Base-by-base conservation (phyloP, 2,888 invertebrate species). In the Apamea anceps region DNA sequence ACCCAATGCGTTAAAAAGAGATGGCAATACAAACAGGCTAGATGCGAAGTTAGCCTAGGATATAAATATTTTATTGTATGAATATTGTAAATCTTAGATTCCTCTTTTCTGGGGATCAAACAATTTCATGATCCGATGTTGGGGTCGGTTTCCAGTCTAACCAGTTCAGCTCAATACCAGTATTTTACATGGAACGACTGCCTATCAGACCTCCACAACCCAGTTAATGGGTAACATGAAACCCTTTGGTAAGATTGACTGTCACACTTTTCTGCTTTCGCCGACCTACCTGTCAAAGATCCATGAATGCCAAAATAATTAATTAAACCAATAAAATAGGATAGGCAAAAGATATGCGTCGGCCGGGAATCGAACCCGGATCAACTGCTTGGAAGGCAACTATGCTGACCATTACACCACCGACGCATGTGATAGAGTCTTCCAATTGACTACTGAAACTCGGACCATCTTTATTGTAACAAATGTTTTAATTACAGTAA, bases 331-430 rank as follows among this genome's bases (percentile, higher is more conserved):
- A 42, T 42, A 42, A 42, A 42, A 7, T 42, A 42, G 42, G 42
- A 42, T 42, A 42, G 42, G 42, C 7, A 42, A 42, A 42, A 10
- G 10, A 2, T n/a, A 21, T 84, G 81, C 81, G 85, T 83, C 67
- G 81, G 85, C 75, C 80, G 81, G 81, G 72, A 81, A 84, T 81
- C 82, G 73, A 84, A 97, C 96, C 95, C 96, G 96, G 96, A 96
- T 97, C 96, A 96, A 96, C 96, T 96, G 96, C 96, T 97, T 97
- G 97, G 96, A 96, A 96, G 96, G 96, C 96, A 96, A 65, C 96
- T 96, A 96, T 96, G 96, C 96, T 96, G 95, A 96, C 96, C 96
- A 96, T 97, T 96, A 96, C 96, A 96, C 97, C 96, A 96, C 96
- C 96, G 94, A 95, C 96, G 96, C 96, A 89, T 82, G 63, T 89